Conservation (phyloP, 1,140 invertebrate genomes). For the Drosophila mauritiana region DNA sequence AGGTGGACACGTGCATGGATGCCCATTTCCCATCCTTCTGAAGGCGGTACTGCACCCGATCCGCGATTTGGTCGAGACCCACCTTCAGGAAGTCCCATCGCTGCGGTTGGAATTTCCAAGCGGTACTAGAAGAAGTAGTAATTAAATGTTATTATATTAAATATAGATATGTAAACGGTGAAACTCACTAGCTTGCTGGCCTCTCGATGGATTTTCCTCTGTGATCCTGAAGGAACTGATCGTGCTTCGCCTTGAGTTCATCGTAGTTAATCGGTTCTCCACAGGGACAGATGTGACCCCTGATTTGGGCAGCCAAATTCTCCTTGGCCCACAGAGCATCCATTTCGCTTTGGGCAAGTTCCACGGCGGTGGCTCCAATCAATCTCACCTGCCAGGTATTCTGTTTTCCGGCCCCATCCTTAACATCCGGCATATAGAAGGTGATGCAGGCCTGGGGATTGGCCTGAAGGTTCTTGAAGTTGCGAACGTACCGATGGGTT, state of each 20-base stretch:
- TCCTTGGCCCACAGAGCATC: conserved; percentile 64
- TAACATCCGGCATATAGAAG: conserved; percentile 48
- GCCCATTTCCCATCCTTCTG: conserved; percentile 48
- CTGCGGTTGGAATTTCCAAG: conserved; percentile 63
- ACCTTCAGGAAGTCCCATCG: conserved; percentile 72
- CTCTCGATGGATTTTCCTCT: conserved; percentile 36
- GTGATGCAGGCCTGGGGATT: conserved; percentile 60
- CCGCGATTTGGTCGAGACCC: conserved; percentile 54
- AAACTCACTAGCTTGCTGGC: conserved; percentile 60
- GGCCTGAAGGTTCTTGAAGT: conserved; percentile 63
- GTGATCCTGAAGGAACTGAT: conserved; percentile 50
- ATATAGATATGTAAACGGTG: background rate
- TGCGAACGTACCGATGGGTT: conserved; percentile 70
- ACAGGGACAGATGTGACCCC: conserved; percentile 65
- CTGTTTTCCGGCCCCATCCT: conserved; percentile 5
- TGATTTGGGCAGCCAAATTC: conserved; percentile 56
- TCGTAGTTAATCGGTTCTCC: conserved; percentile 65
- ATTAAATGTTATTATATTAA: too few relatives aligned
- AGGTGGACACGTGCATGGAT: conserved; percentile 63
- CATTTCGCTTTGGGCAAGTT: conserved; percentile 53
- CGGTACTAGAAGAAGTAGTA: conserved; percentile 52
- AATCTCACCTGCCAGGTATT: conserved; percentile 69
- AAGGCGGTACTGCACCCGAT: conserved; percentile 72
- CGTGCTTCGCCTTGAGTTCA: conserved; percentile 56
- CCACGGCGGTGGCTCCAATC: conserved; percentile 60